Percentiles rank a stretch among this genome's conserved stretches.
Conservation (phyloP, 2,888 invertebrate genomes). For the Ryuthela nishihirai region DNA sequence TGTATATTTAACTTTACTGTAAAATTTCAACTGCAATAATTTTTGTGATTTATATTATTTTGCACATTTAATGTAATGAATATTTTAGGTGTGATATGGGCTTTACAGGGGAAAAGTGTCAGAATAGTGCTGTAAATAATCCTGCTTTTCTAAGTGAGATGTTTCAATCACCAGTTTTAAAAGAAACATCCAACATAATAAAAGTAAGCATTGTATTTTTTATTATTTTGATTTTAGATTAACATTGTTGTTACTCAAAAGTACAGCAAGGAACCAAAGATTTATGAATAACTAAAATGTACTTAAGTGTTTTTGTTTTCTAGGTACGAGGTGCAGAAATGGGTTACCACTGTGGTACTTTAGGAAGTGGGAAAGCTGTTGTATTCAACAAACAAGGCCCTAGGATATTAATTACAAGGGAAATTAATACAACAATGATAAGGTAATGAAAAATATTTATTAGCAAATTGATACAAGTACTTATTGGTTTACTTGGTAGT, state of each 20-base stretch:
- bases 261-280: not conserved
- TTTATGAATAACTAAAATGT: not conserved
- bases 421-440: constrained; percentile 48
- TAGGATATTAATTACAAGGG: constrained; percentile 46
- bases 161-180: constrained; percentile 28
- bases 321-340: constrained; percentile 46
- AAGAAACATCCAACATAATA: constrained; percentile 10
- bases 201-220: too few relatives aligned
- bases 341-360: constrained; percentile 50
- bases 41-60: too few relatives aligned
- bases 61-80: not conserved
- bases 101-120: constrained; percentile 48
- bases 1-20: too few relatives aligned
- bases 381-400: constrained; percentile 48
- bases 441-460: constrained; percentile 46
- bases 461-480: too few relatives aligned
- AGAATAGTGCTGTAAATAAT: constrained; percentile 44
- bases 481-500: too few relatives aligned
- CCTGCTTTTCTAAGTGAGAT: constrained; percentile 42
- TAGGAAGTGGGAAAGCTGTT: constrained; percentile 49
- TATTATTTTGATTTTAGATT: too few relatives aligned
- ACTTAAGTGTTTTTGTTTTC: not conserved
- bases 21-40: too few relatives aligned
- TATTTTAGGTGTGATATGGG: constrained; percentile 51
- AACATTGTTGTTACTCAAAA: too few relatives aligned